A percentile compares a stretch with the other conserved stretches of the same genome.
Evolutionary conservation across 2,113 vertebrate genomes (phyloP).

Genomic region (Megatriorchis doriae): DNA sequence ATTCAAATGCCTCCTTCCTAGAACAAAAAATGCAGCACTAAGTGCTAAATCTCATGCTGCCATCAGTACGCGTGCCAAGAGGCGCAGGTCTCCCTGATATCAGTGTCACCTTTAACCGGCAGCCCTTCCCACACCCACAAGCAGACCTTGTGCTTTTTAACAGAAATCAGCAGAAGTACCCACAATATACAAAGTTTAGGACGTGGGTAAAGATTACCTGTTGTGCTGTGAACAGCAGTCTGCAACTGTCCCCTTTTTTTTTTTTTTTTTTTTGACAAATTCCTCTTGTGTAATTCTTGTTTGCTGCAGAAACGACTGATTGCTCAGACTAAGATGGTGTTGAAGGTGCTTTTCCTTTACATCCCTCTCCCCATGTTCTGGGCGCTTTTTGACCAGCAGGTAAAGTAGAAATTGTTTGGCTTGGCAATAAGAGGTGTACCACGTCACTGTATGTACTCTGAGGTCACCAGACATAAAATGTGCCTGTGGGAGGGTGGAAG

Average conservation of each 20-base stretch:
- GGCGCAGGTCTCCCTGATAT: background rate
- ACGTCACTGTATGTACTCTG: background rate
- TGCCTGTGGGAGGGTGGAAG: background rate
- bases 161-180: background rate
- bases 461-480: background rate
- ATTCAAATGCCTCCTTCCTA: background rate
- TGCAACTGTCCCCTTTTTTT: background rate
- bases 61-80: background rate
- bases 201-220: background rate
- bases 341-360: conserved; percentile 90
- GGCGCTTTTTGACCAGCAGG: conserved; percentile 97
- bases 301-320: conserved; percentile 86
- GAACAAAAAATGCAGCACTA: background rate
- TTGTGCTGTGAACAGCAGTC: background rate
- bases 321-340: conserved; percentile 89
- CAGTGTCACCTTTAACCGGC: background rate
- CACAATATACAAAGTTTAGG: background rate
- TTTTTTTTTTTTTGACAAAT: background rate
- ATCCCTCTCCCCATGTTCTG: conserved; percentile 98
- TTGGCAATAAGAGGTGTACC: background rate
- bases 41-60: background rate
- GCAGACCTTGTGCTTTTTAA: background rate
- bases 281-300: background rate
- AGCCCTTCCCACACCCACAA: background rate
- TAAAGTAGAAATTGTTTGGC: conserved; percentile 54